Evolutionary conservation across 2,113 vertebrate species (phyloP).

Genomic region (Vimba vimba): DNA sequence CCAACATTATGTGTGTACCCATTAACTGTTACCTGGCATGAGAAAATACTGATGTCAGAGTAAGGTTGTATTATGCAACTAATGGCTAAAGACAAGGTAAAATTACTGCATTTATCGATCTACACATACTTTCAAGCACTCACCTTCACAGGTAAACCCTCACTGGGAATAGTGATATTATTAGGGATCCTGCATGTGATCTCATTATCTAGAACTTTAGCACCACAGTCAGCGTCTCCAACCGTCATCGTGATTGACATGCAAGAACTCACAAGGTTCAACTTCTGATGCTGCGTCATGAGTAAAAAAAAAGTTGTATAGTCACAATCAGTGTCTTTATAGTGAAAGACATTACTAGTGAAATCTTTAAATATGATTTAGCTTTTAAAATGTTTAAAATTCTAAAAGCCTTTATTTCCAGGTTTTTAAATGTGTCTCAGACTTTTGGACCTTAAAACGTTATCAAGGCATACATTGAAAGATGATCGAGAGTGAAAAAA

Average conservation of each 20-base stretch:
- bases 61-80: background rate
- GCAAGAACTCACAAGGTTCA: conserved; percentile 83
- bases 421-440: background rate
- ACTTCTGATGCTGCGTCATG: conserved; percentile 81
- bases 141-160: conserved; percentile 84
- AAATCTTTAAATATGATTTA: background rate
- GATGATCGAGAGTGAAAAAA: background rate
- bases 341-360: background rate
- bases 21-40: conserved; percentile 79
- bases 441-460: too few species aligned
- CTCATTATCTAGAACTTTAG: conserved; percentile 86
- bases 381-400: too few species aligned
- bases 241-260: conserved; percentile 88
- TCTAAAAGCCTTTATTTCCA: too few species aligned
- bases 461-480: background rate
- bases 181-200: conserved; percentile 88
- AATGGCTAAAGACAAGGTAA: background rate
- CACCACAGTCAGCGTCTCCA: conserved; percentile 82
- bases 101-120: background rate
- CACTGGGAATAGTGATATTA: conserved; percentile 74
- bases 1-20: conserved; percentile 78
- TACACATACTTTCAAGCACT: conserved; percentile 19
- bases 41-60: background rate
- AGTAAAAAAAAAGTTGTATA: background rate
- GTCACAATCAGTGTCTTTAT: too few species aligned